Conservation (phyloP, 2,113 vertebrate species). For the Mormoops blainvillei region DNA sequence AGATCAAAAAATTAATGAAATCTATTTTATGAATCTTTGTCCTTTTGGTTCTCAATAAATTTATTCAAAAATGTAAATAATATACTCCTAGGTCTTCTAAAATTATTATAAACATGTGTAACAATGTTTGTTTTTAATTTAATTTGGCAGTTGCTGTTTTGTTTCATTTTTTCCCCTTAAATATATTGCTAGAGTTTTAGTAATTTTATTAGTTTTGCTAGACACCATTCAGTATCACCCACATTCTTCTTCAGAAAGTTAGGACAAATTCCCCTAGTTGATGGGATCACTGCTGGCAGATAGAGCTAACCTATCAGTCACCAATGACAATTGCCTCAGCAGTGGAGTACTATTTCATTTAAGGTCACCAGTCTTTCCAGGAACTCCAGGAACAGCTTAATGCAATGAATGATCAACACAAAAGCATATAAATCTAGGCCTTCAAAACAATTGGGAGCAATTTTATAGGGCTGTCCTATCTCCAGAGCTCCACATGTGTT, state of each 20-base stretch:
- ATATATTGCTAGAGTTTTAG: not conserved
- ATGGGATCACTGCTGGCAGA: not conserved
- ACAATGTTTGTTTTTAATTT: rapidly evolving
- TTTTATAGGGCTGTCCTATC: not conserved
- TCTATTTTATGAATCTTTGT: not conserved
- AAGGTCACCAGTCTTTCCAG: not conserved
- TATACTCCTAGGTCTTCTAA: not conserved
- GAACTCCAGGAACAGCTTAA: not conserved
- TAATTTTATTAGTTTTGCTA: not conserved
- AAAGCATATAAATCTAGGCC: not conserved
- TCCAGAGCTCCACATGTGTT: not conserved
- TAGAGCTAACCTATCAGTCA: not conserved
- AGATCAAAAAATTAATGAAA: not conserved
- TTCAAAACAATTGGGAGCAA: not conserved
- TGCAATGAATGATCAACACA: not conserved
- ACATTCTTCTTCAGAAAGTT: not conserved
- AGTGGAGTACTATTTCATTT: not conserved
- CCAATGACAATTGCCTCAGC: not conserved
- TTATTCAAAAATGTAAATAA: not conserved
- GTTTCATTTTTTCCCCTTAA: not conserved
- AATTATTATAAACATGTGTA: not conserved
- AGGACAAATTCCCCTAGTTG: not conserved
- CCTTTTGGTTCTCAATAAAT: not conserved
- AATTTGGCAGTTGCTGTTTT: not conserved
- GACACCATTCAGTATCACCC: not conserved